Conservation (phyloP, 2,113 vertebrate species). For the Vanacampus margaritifer region DNA sequence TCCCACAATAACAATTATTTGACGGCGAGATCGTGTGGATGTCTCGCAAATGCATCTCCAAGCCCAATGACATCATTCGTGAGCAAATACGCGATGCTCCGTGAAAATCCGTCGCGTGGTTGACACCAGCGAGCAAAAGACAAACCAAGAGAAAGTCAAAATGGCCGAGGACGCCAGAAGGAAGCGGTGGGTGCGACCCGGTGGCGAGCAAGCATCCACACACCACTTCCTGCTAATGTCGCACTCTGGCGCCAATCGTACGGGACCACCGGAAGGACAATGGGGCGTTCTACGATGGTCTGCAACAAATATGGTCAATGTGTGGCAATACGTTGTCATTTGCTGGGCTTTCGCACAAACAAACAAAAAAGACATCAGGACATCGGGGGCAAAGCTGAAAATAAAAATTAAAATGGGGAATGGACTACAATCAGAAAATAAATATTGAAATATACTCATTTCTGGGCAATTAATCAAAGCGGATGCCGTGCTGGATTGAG, state of each 20-base stretch:
- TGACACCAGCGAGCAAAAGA: slow-evolving; percentile 9
- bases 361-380: too few species aligned
- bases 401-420: too few species aligned
- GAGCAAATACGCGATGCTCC: slow-evolving; percentile 6
- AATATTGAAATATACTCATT: too few species aligned
- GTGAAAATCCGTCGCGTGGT: slow-evolving; percentile 21
- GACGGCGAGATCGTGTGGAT: not conserved
- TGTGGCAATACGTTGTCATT: too few species aligned
- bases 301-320: too few species aligned
- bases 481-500: too few species aligned
- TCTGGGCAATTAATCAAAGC: too few species aligned
- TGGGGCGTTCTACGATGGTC: not conserved
- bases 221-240: slow-evolving; percentile 32
- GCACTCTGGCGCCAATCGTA: slow-evolving; percentile 18
- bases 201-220: slow-evolving; percentile 18
- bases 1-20: too few species aligned
- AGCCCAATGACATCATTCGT: not conserved
- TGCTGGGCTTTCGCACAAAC: too few species aligned
- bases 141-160: not conserved
- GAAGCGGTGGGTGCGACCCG: slow-evolving; percentile 7
- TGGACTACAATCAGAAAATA: too few species aligned
- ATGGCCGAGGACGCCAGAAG: not conserved
- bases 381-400: too few species aligned
- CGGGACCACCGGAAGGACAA: not conserved
- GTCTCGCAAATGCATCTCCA: slow-evolving; percentile 19